phyloP scores from a whole-genome alignment of 2,888 invertebrate genomes.

The Diloba caeruleocephala region DNA sequence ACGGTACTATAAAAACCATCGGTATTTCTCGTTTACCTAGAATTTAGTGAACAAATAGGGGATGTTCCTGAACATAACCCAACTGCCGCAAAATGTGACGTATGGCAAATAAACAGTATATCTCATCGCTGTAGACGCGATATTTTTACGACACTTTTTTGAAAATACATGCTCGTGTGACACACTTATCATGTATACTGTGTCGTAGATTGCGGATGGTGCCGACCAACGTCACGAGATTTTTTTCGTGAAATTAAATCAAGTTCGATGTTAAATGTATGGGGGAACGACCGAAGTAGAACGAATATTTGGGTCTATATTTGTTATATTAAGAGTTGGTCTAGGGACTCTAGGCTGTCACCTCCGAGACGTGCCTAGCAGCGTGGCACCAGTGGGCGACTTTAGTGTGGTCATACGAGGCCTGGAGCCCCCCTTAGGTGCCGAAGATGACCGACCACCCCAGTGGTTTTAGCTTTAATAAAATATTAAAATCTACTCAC shows the following conservation, averaged over 20 bases:
- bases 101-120: constrained; percentile 32
- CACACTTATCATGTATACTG: constrained; percentile 9
- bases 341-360: no score
- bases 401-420: no score
- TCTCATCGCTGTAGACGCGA: constrained; percentile 18
- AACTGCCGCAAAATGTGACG: constrained; percentile 44
- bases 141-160: constrained; percentile 25
- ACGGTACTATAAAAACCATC: constrained; percentile 4
- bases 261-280: no score
- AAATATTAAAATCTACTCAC: no score
- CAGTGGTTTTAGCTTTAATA: no score
- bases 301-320: no score
- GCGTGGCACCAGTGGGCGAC: no score
- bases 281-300: no score
- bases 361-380: no score
- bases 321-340: no score
- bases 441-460: no score
- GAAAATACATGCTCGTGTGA: constrained; percentile 13
- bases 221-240: constrained; percentile 6
- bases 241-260: constrained; percentile 11
- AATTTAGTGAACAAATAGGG: constrained; percentile 26
- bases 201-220: constrained; percentile 1
- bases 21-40: constrained; percentile 16
- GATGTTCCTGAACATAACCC: constrained; percentile 24
- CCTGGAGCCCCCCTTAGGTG: no score